phyloP scores from a whole-genome alignment of 1,140 invertebrate species.

The Aphelenchoides fujianensis region DNA sequence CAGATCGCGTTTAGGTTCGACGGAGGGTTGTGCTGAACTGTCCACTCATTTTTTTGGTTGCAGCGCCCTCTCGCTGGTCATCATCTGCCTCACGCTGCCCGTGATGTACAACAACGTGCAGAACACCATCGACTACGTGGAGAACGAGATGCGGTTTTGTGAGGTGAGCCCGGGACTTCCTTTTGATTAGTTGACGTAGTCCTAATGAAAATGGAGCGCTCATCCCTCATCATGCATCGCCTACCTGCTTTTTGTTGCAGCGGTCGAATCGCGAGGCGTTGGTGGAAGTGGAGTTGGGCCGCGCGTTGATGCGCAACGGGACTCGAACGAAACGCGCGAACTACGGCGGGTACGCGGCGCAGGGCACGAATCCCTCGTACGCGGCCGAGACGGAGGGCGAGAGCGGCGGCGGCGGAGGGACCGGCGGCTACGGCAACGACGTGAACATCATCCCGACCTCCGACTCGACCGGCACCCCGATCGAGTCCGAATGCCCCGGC shows the following conservation, averaged over 20 bases:
- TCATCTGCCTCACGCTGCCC: constrained; percentile 54
- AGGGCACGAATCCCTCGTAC: constrained; percentile 28
- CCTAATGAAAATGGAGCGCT: too few relatives aligned
- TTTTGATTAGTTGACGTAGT: too few relatives aligned
- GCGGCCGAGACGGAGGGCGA: background rate
- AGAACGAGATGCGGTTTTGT: constrained; percentile 59
- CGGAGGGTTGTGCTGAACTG: too few relatives aligned
- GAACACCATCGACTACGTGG: constrained; percentile 58
- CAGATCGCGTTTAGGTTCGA: too few relatives aligned
- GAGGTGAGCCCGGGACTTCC: constrained; percentile 52
- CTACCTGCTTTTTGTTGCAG: constrained; percentile 27
- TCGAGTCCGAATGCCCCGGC: constrained; percentile 59
- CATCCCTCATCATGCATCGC: too few relatives aligned
- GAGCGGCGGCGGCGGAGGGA: constrained; percentile 21
- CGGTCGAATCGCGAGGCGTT: constrained; percentile 54
- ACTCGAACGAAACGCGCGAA: constrained; percentile 44
- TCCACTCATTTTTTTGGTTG: constrained; percentile 38
- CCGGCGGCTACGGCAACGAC: constrained; percentile 27
- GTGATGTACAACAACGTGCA: constrained; percentile 62
- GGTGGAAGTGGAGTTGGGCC: constrained; percentile 49
- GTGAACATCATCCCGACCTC: constrained; percentile 22
- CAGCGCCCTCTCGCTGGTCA: constrained; percentile 55
- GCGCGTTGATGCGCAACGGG: constrained; percentile 20
- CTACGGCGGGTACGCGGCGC: constrained; percentile 39
- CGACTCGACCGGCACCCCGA: constrained; percentile 55